Base-by-base conservation (phyloP, 2,113 vertebrate genomes). In the Sialia sialis region DNA sequence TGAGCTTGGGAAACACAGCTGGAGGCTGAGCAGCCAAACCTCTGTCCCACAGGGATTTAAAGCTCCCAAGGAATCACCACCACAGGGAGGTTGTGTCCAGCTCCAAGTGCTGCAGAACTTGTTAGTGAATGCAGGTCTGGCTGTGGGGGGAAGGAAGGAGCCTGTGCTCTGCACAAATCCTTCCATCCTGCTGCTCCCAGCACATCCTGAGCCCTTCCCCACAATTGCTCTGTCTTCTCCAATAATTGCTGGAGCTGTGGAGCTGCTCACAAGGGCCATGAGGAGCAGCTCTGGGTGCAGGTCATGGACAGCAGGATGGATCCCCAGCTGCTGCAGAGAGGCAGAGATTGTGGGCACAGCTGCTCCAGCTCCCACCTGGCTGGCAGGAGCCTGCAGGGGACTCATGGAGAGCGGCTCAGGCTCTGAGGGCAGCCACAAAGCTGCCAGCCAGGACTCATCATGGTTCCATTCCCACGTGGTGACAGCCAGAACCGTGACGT, bases 21-120 rank as follows among this genome's bases (percentile, higher is more conserved):
- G 90, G 64, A 83, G 92, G 64, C 70, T 67, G 36, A 77, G 73
- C 44, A 94, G 82, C 79, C 70, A 94, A 84, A 85, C 18, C 59
- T 64, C 84, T 89, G 56, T 12, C 49, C 30, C 73, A 84, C 48
- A 72, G 80, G 19, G 58, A 78, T 79, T 78, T 54, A 27, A 88
- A 36, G 54, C 56, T 89, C 92, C 46, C 1, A 1, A 56, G 80
- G n/a, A 77, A 67, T 4, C n/a, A 43, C 72, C 18, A 36, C 60
- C 63, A 18, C 7, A 32, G 20, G 55, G 49, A 29, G 41, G 18
- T 19, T 49, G 19, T 56, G 89, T 80, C 85, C 86, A 52, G 6
- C 39, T 36, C 2, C 16, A 58, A 70, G 13, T 8, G n/a, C 23
- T 67, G 20, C 39, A 54, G 52, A 34, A 89, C 81, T 88, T 7